A percentile compares a stretch with the other conserved stretches of the same genome.
Conservation (phyloP, 2,113 vertebrate genomes). For the Anser brachyrhynchus region DNA sequence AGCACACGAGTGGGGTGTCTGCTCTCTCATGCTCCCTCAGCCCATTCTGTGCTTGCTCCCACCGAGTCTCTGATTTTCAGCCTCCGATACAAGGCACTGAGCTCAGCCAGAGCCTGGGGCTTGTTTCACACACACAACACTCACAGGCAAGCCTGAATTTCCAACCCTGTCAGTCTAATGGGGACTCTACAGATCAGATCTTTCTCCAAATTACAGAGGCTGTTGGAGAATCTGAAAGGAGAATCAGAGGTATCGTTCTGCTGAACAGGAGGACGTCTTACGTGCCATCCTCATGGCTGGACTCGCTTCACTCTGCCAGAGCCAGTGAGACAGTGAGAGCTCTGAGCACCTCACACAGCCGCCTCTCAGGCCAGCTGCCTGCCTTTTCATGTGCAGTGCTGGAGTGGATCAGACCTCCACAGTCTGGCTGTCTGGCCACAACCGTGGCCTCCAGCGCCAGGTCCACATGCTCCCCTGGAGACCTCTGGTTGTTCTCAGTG, state of each 20-base stretch:
- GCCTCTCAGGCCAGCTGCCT: neutral
- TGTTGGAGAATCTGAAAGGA: neutral
- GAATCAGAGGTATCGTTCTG: neutral
- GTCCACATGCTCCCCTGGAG: neutral
- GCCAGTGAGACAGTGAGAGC: neutral
- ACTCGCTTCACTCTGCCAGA: neutral
- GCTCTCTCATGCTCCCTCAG: too few relatives aligned
- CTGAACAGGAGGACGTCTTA: neutral
- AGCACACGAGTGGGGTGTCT: too few relatives aligned
- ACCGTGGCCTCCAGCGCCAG: neutral
- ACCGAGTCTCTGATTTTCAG: too few relatives aligned
- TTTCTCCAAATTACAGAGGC: neutral
- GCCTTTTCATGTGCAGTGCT: neutral
- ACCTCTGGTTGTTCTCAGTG: neutral
- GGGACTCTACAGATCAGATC: neutral
- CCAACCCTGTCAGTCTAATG: too few relatives aligned
- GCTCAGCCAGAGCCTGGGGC: too few relatives aligned
- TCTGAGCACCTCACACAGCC: neutral
- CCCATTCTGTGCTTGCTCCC: too few relatives aligned
- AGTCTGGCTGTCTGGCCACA: neutral
- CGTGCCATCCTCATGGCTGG: neutral
- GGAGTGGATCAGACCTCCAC: neutral
- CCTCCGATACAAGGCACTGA: too few relatives aligned
- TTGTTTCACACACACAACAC: too few relatives aligned
- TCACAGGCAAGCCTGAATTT: too few relatives aligned